Base-by-base conservation (phyloP, 1,140 invertebrate genomes). In the Berghia stephanieae region DNA sequence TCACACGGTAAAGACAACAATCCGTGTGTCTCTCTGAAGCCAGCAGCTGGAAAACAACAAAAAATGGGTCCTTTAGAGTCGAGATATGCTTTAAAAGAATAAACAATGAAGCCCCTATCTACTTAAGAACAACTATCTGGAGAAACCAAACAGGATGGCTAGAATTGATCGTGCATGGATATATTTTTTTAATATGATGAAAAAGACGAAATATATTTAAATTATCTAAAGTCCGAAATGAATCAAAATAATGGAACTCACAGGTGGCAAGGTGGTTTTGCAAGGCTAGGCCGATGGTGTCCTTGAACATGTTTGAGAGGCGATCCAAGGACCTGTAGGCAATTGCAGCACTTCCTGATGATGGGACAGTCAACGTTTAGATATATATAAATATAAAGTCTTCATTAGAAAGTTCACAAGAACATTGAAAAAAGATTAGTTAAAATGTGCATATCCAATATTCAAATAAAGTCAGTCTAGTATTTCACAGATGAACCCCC, bases 1-100 rank as follows among this genome's bases (percentile, higher is more conserved):
- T 77, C 76, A 57, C 72, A 75, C 10, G 79, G 73, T 27, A 80
- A 44, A 21, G 76, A 72, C 4, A 75, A 63, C 10, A 80, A 63
- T 27, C 77, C 77, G n/a, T 73, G 44, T 18, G 46, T 40, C 0
- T 71, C 72, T 38, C 71, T 71, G 31, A 70, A 71, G 10, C 79
- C 79, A 49, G 72, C 67, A 60, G 40, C 79, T 80, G 76, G 1
- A 79, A 76, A 6, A 52, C 40, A 63, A 3, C n/a, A 42, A 3
- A 36, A 31, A 0, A n/a, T 31, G 31, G 13, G 60, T 0, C 21
- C 27, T 21, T 27, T 66, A 36, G 8, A 67, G n/a, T 38, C 18
- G 49, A 76, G 21, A 68, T 24, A n/a, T 44, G 31, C 16, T 18
- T 31, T 1, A 77, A 18, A 27, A 5, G 0, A 46, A 3, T 27